Base-by-base conservation (phyloP, 2,888 invertebrate species). In the Lasioglossum villosulum region DNA sequence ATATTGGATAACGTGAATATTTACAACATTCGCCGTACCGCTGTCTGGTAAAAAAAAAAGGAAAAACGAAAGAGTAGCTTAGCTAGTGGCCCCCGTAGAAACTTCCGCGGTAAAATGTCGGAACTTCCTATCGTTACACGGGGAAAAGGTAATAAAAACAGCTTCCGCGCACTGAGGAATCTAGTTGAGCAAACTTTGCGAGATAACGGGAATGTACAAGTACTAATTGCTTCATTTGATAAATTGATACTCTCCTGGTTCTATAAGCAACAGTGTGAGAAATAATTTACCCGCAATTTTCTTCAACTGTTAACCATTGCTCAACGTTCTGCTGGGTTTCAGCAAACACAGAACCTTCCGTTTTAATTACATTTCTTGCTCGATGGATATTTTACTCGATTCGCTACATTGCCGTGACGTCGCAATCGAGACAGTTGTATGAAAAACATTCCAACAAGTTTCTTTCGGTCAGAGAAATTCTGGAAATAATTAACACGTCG, bases 1-100 rank as follows among this genome's bases (percentile, higher is more conserved):
- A 37, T 27, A 45, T 30, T 27, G 78, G 78, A 72, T 45, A 78
- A 45, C 56, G 72, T 45, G 72, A 78, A 72, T 78, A 78, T 72
- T 72, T 72, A 59, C 52, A 72, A 45, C 59, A n/a, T 45, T 12
- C 78, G 30, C 45, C 23, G 68, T 37, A 37, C 37, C 68, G 68
- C 4, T 34, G 37, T 68, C 68, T 1, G 68, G 34, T 34, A 34
- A 34, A 68, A 68, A 37, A 68, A 37, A 19, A 30, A 30, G 10
- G n/a, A n/a, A 14, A 66, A 37, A 23, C 10, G 37, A 2, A 34
- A 68, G 37, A 10, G 37, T 37, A 30, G 34, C 66, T 68, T 34
- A 66, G 66, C 23, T 8, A 66, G 19, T 19, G 37, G 42, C 12
- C 37, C 37, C 37, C 10, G 23, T 39, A 37, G 68, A 68, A 68